Percentiles rank a stretch among this genome's conserved stretches.
These are phyloP conservation scores for Saimiri boliviensis DNA, from an alignment of 2,113 vertebrate species.

Conservation along the genomic window DNA sequence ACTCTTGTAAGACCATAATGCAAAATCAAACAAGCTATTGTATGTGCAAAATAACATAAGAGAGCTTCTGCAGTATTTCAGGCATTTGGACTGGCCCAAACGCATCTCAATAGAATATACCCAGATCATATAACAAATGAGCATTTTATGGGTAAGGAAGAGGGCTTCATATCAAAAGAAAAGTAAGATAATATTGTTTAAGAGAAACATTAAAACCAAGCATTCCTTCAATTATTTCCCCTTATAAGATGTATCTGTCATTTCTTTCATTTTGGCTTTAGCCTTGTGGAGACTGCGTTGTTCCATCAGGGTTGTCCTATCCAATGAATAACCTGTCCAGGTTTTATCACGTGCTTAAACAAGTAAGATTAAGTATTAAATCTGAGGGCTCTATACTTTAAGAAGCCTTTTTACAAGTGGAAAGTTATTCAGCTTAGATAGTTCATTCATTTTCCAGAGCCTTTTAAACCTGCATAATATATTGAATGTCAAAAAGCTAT, in stretches of 20 bases:
- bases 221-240: constrained; percentile 74
- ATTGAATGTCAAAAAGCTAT: constrained; percentile 74
- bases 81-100: constrained; percentile 57
- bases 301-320: constrained; percentile 43
- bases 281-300: constrained; percentile 38
- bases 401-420: constrained; percentile 82
- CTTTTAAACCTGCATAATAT: constrained; percentile 79
- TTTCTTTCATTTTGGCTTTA: constrained; percentile 68
- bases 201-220: constrained; percentile 76
- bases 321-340: constrained; percentile 69
- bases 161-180: constrained; percentile 39
- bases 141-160: neutral
- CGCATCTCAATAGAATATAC: constrained; percentile 69
- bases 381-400: constrained; percentile 73
- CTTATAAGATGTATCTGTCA: constrained; percentile 73
- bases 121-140: constrained; percentile 36
- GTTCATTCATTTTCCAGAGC: constrained; percentile 80
- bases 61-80: constrained; percentile 65
- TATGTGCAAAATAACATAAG: constrained; percentile 57
- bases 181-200: constrained; percentile 72
- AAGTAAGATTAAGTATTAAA: constrained; percentile 82
- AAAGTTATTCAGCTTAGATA: constrained; percentile 81
- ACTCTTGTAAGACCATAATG: constrained; percentile 56
- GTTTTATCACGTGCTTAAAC: constrained; percentile 82
- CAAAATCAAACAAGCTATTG: constrained; percentile 66